phyloP scores from a whole-genome alignment of 1,140 invertebrate genomes.

The Parapsyche elsis region DNA sequence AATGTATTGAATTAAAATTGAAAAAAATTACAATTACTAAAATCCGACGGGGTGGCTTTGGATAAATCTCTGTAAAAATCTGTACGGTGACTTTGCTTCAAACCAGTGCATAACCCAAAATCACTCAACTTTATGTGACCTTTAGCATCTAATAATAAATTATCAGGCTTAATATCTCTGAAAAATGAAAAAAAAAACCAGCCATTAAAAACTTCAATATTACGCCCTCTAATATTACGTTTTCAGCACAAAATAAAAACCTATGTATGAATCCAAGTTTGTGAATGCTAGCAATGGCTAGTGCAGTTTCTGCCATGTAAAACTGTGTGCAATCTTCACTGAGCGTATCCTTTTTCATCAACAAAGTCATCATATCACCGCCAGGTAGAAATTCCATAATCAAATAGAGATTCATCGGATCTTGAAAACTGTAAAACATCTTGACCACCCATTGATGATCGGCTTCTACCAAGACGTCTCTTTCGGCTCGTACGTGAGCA shows the following conservation, averaged over 20 bases:
- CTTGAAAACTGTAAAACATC: slow-evolving; percentile 99
- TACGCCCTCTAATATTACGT: no score
- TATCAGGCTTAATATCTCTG: slow-evolving; percentile 99
- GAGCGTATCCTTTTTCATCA: slow-evolving; percentile 99
- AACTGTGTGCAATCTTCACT: slow-evolving; percentile 99
- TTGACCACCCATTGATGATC: slow-evolving; percentile 99
- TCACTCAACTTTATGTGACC: slow-evolving; percentile 98
- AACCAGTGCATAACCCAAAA: slow-evolving; percentile 98
- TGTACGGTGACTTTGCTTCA: slow-evolving; percentile 99
- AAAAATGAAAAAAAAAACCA: slow-evolving; percentile 56
- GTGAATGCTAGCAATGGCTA: slow-evolving; percentile 99
- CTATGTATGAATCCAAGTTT: slow-evolving; percentile 99
- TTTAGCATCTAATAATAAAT: slow-evolving; percentile 95
- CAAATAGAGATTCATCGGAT: slow-evolving; percentile 98
- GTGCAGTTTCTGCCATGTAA: slow-evolving; percentile 97
- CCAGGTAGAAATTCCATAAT: slow-evolving; percentile 99
- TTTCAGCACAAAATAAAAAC: slow-evolving; percentile 60
- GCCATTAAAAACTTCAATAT: no score
- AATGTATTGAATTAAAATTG: slow-evolving; percentile 21
- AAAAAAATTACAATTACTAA: slow-evolving; percentile 67
- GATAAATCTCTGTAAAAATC: slow-evolving; percentile 99
- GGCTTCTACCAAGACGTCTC: slow-evolving; percentile 98
- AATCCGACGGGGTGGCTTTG: slow-evolving; percentile 94
- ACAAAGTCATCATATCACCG: slow-evolving; percentile 99
- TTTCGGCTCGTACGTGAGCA: slow-evolving; percentile 97